A percentile compares a stretch with the other conserved stretches of the same genome.
These are phyloP conservation scores for Macropodus opercularis DNA, from an alignment of 2,797 vertebrate species.

Conservation along the genomic window DNA sequence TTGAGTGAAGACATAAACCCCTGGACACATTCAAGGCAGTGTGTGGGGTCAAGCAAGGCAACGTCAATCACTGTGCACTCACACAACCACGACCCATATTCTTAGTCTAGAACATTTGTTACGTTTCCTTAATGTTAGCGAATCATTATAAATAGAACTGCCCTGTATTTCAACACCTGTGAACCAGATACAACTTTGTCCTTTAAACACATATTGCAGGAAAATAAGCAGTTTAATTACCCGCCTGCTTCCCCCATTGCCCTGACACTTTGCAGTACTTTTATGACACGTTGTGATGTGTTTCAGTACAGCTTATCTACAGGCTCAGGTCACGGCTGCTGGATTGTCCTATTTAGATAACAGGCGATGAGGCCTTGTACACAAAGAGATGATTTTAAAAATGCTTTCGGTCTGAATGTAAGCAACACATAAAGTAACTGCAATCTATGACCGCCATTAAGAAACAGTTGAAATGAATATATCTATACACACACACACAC, in stretches of 20 bases:
- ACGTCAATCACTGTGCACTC: no score
- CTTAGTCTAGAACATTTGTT: no score
- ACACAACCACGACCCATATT: no score
- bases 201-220: constrained; percentile 2
- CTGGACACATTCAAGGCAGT: no score
- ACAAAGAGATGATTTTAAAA: not conserved
- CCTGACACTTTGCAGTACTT: not conserved
- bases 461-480: no score
- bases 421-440: not conserved
- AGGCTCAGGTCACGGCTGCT: not conserved
- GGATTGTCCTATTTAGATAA: not conserved
- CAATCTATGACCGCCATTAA: not conserved
- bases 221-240: not conserved
- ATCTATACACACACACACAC: no score
- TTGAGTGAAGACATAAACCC: no score
- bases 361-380: not conserved
- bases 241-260: not conserved
- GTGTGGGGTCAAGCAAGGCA: no score
- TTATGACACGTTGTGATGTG: constrained; percentile 4
- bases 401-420: not conserved
- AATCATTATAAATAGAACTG: no score
- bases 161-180: not conserved
- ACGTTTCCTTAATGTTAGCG: no score
- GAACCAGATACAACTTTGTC: not conserved
- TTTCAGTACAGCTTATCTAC: constrained; percentile 10